These are phyloP conservation scores for Delphinapterus leucas DNA, from an alignment of 2,113 vertebrate genomes.

Conservation along the genomic window DNA sequence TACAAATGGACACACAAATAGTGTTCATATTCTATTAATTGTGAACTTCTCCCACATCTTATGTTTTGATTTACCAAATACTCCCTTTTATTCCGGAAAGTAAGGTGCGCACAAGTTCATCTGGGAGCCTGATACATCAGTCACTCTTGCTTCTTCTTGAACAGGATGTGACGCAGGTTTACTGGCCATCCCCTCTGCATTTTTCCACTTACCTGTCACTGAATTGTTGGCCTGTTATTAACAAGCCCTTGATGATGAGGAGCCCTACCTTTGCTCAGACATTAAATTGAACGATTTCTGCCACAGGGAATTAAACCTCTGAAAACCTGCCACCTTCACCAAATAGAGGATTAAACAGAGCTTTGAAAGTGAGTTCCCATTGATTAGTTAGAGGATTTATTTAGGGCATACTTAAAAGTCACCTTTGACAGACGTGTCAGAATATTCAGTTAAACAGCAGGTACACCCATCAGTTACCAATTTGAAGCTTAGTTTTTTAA, in stretches of 20 bases:
- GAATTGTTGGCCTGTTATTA: not conserved
- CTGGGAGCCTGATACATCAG: not conserved
- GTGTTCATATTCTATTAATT: not conserved
- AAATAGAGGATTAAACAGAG: conserved; percentile 41
- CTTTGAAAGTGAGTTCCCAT: conserved; percentile 31
- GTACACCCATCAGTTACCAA: not conserved
- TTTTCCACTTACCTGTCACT: not conserved
- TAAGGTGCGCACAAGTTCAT: not conserved
- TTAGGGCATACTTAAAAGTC: conserved; percentile 8
- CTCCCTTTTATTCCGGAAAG: not conserved
- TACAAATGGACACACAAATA: not conserved
- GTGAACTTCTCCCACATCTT: not conserved
- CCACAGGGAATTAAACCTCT: conserved; percentile 17
- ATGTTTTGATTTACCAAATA: not conserved
- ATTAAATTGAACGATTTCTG: conserved; percentile 30
- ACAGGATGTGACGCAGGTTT: not conserved
- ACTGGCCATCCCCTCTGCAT: not conserved
- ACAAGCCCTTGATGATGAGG: not conserved
- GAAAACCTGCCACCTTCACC: conserved; percentile 1
- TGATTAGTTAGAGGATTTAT: conserved; percentile 44
- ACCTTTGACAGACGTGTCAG: conserved; percentile 31
- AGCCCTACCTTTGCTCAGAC: not conserved
- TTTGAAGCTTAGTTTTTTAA: not conserved
- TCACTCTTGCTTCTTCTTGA: not conserved
- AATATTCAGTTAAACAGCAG: not conserved